Percentiles rank a stretch among this genome's conserved stretches.
Conservation (phyloP, 2,888 invertebrate species). For the Priocnemis perturbator region DNA sequence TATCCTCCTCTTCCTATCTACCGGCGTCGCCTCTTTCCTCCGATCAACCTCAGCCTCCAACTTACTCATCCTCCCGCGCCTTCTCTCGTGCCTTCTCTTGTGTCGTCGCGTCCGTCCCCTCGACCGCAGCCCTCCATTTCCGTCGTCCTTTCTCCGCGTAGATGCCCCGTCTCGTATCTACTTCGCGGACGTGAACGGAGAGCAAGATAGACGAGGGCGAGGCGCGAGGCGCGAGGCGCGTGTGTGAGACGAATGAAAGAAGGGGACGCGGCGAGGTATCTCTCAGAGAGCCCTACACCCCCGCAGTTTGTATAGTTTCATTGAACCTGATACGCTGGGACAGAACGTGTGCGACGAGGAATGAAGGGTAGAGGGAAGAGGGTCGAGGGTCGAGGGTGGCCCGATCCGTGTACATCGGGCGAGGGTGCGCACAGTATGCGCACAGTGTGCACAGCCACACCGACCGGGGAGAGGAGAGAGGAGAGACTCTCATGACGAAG, state of each 20-base stretch:
- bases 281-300: conserved; percentile 7
- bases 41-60: not conserved
- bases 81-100: not conserved
- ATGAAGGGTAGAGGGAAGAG: conserved; percentile 14
- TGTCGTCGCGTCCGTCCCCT: not conserved
- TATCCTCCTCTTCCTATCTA: not conserved
- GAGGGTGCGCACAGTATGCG: conserved; percentile 6
- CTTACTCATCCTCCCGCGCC: not conserved
- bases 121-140: conserved; percentile 38
- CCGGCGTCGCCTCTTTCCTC: not conserved
- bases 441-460: conserved; percentile 13
- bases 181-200: conserved; percentile 23
- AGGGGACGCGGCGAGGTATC: not conserved
- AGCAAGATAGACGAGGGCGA: conserved; percentile 7
- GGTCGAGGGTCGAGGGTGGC: conserved; percentile 23
- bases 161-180: conserved; percentile 33
- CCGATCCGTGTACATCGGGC: conserved; percentile 9
- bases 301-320: conserved; percentile 49
- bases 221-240: too few species aligned
- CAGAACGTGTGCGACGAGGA: conserved; percentile 10
- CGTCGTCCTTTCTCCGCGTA: conserved; percentile 39
- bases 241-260: not conserved
- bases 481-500: conserved; percentile 7
- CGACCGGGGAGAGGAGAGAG: conserved; percentile 17
- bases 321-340: conserved; percentile 42